Percentiles rank a stretch among this genome's conserved stretches.
Evolutionary conservation across 1,140 invertebrate species (phyloP).

Genomic region (Philotrypesis tridentata): DNA sequence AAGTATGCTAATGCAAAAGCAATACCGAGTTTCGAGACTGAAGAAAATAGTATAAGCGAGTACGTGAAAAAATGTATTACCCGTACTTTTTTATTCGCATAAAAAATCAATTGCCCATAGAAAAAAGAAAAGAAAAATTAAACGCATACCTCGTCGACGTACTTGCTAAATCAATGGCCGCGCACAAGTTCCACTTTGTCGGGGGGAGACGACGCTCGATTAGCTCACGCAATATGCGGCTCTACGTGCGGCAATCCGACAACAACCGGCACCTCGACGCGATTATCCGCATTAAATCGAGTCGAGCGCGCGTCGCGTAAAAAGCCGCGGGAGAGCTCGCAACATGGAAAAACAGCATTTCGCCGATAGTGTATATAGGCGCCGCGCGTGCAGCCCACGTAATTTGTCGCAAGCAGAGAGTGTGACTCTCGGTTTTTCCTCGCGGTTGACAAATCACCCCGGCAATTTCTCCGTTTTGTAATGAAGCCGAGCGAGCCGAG

Average conservation of each 20-base stretch:
- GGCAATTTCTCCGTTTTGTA: constrained; percentile 46
- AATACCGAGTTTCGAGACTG: too few species aligned
- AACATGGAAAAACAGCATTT: constrained; percentile 6
- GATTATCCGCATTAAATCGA: not conserved
- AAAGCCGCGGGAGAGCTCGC: not conserved
- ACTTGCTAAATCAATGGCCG: too few species aligned
- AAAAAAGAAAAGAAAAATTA: too few species aligned
- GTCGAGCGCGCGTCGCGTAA: not conserved
- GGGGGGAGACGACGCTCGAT: not conserved
- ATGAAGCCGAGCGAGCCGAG: constrained; percentile 4
- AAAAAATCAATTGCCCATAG: too few species aligned
- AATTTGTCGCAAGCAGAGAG: constrained; percentile 31
- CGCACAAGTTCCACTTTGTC: not conserved
- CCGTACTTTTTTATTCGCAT: too few species aligned
- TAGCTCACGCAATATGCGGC: not conserved
- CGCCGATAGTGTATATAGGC: too few species aligned
- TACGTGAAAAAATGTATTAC: too few species aligned
- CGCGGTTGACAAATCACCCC: constrained; percentile 38
- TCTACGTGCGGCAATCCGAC: too few species aligned
- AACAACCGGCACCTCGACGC: not conserved
- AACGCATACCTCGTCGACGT: too few species aligned
- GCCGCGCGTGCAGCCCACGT: not conserved
- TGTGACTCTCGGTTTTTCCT: constrained; percentile 4
- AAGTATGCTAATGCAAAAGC: too few species aligned
- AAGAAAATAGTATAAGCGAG: too few species aligned